Evolutionary conservation across 2,888 invertebrate species (phyloP), one percentile per base, ranked within the genome.

Genomic region (Neria commutata): DNA sequence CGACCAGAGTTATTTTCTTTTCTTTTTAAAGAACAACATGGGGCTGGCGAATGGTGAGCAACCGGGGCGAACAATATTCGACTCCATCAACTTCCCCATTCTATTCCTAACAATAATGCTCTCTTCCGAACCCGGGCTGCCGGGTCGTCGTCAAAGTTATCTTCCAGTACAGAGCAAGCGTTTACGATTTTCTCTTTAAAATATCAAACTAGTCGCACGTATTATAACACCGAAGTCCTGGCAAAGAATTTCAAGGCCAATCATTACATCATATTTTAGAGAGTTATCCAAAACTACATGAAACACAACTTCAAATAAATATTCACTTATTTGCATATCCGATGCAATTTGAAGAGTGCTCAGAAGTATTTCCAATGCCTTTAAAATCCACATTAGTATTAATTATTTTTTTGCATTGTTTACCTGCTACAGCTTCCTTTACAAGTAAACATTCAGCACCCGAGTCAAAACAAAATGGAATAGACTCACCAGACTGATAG

Each of bases 401-500:
- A 45, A 6, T 37, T 3, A 11, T 52, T 37, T n/a, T 37, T 37
- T 5, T 26, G 10, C 1, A 16, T 17, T 49, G 23, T 14, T 49
- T 55, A 19, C 11, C 19, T 16, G 40, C 26, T 25, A 55, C 26
- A 25, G 8, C 16, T 6, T 46, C 23, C 3, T 47, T 24, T 11
- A 29, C 29, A 6, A 29, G 11, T 6, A 11, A 29, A 29, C 29
- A 29, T 29, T 54, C 45, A 6, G 45, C 54, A 19, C 54, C 17
- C 11, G 26, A 47, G 14, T 24, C 10, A 33, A 51, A 45, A 37
- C 19, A 48, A 26, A 49, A 56, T 56, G 45, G 29, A 56, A 29
- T 8, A 4, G 46, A 45, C 52, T 56, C 50, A 37, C 58, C 46
- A 8, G 42, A 40, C 23, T 56, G 24, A 23, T 1, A 47, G 19